These are phyloP conservation scores for Drosophila falleni DNA, from an alignment of 2,888 invertebrate genomes.

Conservation along the genomic window DNA sequence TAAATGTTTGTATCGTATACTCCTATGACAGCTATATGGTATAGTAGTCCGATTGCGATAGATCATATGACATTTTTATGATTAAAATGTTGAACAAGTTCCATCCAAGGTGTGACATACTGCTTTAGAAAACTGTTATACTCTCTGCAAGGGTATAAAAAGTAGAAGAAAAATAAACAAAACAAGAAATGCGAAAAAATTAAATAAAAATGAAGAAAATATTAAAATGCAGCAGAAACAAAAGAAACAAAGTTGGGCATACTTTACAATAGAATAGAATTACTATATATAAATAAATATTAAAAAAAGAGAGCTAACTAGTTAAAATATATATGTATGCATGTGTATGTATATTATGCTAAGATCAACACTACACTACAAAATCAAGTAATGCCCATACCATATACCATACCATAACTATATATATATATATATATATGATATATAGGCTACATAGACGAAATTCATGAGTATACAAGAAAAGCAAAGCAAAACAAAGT, in stretches of 20 bases:
- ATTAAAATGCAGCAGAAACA: slow-evolving; percentile 61
- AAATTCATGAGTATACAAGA: slow-evolving; percentile 51
- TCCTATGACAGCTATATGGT: no score
- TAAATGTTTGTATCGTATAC: background rate
- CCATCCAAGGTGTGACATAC: slow-evolving; percentile 10
- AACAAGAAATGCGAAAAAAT: slow-evolving; percentile 3
- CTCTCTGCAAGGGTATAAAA: slow-evolving; percentile 15
- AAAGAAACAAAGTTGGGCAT: slow-evolving; percentile 43
- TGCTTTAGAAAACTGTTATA: background rate
- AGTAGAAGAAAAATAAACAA: background rate
- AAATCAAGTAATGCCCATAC: slow-evolving; percentile 18
- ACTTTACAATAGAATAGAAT: slow-evolving; percentile 9
- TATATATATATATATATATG: slow-evolving; percentile 12
- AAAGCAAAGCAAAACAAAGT: slow-evolving; percentile 35
- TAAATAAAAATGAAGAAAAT: slow-evolving; percentile 2
- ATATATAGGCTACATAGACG: slow-evolving; percentile 30
- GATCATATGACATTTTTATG: background rate
- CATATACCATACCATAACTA: slow-evolving; percentile 9
- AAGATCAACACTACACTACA: slow-evolving; percentile 30
- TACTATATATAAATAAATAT: slow-evolving; percentile 23
- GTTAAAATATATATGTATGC: slow-evolving; percentile 16
- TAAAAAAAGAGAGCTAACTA: slow-evolving; percentile 22
- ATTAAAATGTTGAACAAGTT: slow-evolving; percentile 8
- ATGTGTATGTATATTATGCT: slow-evolving; percentile 26
- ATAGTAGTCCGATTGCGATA: background rate